Evolutionary conservation across 2,113 vertebrate genomes (phyloP).

Genomic region (Axis porcinus): DNA sequence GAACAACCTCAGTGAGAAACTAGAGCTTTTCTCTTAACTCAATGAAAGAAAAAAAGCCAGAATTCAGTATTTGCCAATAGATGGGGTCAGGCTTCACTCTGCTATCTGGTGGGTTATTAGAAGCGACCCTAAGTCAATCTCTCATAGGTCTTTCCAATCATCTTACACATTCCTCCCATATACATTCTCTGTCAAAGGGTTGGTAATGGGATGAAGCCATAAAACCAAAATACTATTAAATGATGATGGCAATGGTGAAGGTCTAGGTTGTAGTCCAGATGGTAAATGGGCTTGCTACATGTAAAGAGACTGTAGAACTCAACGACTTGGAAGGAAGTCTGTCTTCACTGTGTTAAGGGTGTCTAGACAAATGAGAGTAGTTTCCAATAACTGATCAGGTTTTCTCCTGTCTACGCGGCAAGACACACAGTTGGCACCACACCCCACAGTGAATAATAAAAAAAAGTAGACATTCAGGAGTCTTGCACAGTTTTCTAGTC

Average conservation of each 20-base stretch:
- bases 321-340: neutral
- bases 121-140: neutral
- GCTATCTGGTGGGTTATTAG: neutral
- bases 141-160: neutral
- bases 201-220: neutral
- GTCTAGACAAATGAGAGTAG: neutral
- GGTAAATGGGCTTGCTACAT: neutral
- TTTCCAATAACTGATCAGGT: constrained; percentile 11
- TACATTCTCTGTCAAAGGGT: neutral
- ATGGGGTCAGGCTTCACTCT: constrained; percentile 19
- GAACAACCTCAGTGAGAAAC: neutral
- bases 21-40: constrained; percentile 4
- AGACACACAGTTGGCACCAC: neutral
- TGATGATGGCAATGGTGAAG: neutral
- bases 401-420: constrained; percentile 4
- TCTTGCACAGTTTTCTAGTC: neutral
- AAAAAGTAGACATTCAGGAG: neutral
- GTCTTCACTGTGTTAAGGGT: neutral
- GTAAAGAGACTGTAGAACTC: constrained; percentile 12
- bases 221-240: constrained; percentile 29
- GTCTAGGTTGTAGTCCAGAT: neutral
- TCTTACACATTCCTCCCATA: neutral
- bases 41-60: constrained; percentile 19
- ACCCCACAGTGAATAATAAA: neutral
- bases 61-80: neutral